These are phyloP conservation scores for Unio pictorum DNA, from an alignment of 2,888 invertebrate species.

Conservation along the genomic window DNA sequence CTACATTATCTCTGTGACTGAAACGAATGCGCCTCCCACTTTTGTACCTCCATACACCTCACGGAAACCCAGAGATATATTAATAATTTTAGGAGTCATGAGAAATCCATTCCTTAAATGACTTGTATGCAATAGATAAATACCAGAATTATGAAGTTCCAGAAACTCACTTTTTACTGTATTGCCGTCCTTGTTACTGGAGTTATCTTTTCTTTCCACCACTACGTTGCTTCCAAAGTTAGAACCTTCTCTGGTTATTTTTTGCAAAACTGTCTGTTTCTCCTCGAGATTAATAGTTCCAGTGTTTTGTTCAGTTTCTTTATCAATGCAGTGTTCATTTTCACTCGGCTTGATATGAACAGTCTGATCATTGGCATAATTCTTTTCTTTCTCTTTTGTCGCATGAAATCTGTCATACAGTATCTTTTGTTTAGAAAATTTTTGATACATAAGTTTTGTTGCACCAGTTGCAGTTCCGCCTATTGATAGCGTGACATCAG, in stretches of 20 bases:
- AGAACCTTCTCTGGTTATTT: no score
- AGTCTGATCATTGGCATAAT: no score
- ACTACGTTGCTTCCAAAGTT: no score
- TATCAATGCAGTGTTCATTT: constrained; percentile 1
- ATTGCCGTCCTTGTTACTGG: constrained; percentile 11
- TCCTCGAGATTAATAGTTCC: background rate
- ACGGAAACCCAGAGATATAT: constrained; percentile 13
- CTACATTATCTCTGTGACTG: no score
- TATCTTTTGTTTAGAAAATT: no score
- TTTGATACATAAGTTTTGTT: no score
- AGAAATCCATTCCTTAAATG: constrained; percentile 33
- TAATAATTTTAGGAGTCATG: constrained; percentile 16
- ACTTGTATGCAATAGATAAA: constrained; percentile 45
- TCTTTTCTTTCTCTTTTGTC: no score
- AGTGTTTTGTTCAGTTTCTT: constrained; percentile 9
- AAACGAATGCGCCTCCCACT: constrained; percentile 1
- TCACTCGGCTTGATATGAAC: no score
- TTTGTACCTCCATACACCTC: constrained; percentile 19
- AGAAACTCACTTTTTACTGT: constrained; percentile 18
- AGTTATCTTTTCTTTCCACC: background rate
- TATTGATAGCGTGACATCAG: no score
- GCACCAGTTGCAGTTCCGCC: no score
- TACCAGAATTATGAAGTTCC: constrained; percentile 42
- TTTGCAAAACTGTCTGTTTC: background rate
- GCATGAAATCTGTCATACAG: no score